phyloP scores from a whole-genome alignment of 1,140 invertebrate species.

The Orchestia grillus region DNA sequence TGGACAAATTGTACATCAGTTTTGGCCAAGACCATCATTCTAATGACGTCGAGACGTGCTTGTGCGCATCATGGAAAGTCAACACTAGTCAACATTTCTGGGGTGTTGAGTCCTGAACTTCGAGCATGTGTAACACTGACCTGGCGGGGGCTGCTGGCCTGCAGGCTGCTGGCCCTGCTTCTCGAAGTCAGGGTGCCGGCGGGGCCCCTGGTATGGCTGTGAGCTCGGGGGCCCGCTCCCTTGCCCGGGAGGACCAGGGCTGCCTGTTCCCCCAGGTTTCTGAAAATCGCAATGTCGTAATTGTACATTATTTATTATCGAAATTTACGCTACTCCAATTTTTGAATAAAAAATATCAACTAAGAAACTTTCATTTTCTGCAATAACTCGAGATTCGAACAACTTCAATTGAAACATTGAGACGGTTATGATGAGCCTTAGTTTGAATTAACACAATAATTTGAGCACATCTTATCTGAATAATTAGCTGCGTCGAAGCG shows the following conservation, averaged over 20 bases:
- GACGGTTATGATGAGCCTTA: not conserved
- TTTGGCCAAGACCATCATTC: too few species aligned
- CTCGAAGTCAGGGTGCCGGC: constrained; percentile 86
- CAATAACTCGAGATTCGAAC: not conserved
- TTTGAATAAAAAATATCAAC: not conserved
- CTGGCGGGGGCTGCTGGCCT: constrained; percentile 22
- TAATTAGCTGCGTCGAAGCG: not conserved
- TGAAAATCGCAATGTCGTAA: constrained; percentile 68
- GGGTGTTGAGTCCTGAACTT: not conserved
- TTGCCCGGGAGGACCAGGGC: constrained; percentile 63
- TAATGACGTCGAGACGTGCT: too few species aligned
- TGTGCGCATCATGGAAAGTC: not conserved
- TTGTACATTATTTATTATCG: not conserved
- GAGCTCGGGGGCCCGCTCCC: not conserved
- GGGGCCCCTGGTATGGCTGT: constrained; percentile 51
- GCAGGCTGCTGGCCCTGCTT: constrained; percentile 71
- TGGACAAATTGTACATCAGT: not conserved
- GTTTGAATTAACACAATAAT: too few species aligned
- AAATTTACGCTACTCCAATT: not conserved
- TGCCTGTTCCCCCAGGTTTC: constrained; percentile 75
- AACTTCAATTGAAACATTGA: not conserved
- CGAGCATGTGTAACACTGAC: not conserved
- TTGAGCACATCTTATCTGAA: too few species aligned
- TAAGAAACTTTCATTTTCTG: not conserved
- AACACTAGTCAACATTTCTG: not conserved